Evolutionary conservation across 2,113 vertebrate genomes (phyloP).

Genomic region (Neolamprologus ventralis): DNA sequence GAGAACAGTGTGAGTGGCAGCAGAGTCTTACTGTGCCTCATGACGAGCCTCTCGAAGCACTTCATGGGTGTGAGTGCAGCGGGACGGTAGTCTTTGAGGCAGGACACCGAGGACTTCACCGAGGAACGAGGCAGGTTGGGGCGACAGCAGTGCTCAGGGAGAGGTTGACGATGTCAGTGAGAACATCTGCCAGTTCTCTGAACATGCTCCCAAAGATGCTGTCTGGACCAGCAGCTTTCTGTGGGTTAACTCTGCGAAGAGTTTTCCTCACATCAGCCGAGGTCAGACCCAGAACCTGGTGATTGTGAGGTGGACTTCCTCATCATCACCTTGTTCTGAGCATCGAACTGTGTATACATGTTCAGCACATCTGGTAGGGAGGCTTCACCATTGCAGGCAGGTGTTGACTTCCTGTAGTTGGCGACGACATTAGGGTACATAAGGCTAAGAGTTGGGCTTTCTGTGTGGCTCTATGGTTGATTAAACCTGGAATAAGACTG

Average conservation of each 20-base stretch:
- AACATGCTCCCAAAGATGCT: background rate
- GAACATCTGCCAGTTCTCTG: background rate
- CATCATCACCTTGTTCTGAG: background rate
- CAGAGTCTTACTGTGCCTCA: background rate
- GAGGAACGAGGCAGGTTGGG: background rate
- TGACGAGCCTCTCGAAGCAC: background rate
- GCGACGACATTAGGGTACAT: background rate
- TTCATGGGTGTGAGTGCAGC: background rate
- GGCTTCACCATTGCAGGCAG: background rate
- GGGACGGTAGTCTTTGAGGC: background rate
- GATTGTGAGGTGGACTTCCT: background rate
- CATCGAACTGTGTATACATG: background rate
- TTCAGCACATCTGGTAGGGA: background rate
- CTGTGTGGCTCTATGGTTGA: background rate
- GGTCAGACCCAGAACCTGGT: background rate
- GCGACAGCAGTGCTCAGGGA: background rate
- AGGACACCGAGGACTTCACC: background rate
- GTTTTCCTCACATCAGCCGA: background rate
- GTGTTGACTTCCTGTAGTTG: background rate
- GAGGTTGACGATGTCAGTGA: background rate
- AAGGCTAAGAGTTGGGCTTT: background rate
- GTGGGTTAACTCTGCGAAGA: background rate
- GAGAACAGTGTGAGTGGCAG: background rate
- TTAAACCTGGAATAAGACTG: background rate
- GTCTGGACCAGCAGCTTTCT: background rate